Conservation (phyloP, 2,797 vertebrate genomes). For the Apogon talboti region DNA sequence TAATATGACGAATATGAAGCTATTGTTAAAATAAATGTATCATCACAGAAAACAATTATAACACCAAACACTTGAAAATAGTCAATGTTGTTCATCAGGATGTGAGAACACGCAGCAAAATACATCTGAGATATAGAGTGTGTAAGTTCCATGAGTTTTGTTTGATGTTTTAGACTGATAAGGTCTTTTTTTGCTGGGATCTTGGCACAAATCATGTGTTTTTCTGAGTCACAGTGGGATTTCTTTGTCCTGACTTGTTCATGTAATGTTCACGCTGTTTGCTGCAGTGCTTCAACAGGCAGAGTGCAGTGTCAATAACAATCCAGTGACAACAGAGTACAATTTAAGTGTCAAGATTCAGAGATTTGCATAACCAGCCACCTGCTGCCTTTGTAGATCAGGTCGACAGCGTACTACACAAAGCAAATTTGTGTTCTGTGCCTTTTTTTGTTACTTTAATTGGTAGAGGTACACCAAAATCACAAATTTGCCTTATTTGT, state of each 20-base stretch:
- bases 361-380: not conserved
- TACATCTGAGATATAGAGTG: not conserved
- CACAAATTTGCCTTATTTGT: slow-evolving; percentile 28
- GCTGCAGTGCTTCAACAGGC: not conserved
- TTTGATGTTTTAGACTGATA: not conserved
- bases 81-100: not conserved
- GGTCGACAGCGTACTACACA: not conserved
- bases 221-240: slow-evolving; percentile 7
- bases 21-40: slow-evolving; percentile 16
- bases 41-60: not conserved
- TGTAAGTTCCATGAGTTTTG: not conserved
- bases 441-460: slow-evolving; percentile 11
- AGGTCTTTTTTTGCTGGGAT: not conserved
- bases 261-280: not conserved
- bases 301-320: not conserved
- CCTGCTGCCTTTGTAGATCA: not conserved
- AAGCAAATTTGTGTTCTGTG: not conserved
- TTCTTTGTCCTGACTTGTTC: not conserved
- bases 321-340: not conserved
- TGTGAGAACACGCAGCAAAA: slow-evolving; percentile 2
- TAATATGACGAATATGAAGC: not conserved
- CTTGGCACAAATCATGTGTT: not conserved
- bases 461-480: slow-evolving; percentile 1
- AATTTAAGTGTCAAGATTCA: slow-evolving; percentile 17
- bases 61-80: not conserved